Percentiles rank a stretch among this genome's conserved stretches.
Conservation (phyloP, 1,140 invertebrate species). For the Charaxes varanes region DNA sequence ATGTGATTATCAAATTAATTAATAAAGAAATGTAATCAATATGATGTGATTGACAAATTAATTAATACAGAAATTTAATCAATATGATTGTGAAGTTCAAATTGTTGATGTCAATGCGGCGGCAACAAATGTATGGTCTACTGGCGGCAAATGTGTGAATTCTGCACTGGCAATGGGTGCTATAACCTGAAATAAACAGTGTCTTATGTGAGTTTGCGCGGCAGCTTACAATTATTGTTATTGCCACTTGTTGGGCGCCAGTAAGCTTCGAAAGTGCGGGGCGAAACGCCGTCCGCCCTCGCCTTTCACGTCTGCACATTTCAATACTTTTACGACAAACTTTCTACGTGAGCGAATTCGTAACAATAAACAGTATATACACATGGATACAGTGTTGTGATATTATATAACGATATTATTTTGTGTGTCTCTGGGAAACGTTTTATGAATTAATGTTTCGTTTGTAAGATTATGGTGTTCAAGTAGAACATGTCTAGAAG, state of each 20-base stretch:
- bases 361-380: too few species aligned
- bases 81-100: too few species aligned
- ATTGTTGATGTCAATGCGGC: too few species aligned
- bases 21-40: too few species aligned
- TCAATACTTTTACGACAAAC: slow-evolving; percentile 40
- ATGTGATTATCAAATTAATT: too few species aligned
- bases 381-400: too few species aligned
- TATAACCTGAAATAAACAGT: slow-evolving; percentile 27
- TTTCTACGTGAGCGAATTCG: too few species aligned
- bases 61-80: too few species aligned
- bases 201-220: slow-evolving; percentile 68
- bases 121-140: too few species aligned
- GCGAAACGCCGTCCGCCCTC: slow-evolving; percentile 45
- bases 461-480: slow-evolving; percentile 15
- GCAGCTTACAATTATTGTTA: slow-evolving; percentile 55
- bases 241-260: slow-evolving; percentile 74
- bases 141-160: too few species aligned
- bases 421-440: neutral
- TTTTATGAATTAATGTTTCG: neutral
- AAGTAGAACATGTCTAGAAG: slow-evolving; percentile 62
- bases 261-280: slow-evolving; percentile 57
- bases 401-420: too few species aligned
- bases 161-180: slow-evolving; percentile 24
- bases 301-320: slow-evolving; percentile 25
- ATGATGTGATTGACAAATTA: too few species aligned